Percentiles rank a stretch among this genome's conserved stretches.
phyloP scores from a whole-genome alignment of 2,113 vertebrate species.

The Salminus brasiliensis region DNA sequence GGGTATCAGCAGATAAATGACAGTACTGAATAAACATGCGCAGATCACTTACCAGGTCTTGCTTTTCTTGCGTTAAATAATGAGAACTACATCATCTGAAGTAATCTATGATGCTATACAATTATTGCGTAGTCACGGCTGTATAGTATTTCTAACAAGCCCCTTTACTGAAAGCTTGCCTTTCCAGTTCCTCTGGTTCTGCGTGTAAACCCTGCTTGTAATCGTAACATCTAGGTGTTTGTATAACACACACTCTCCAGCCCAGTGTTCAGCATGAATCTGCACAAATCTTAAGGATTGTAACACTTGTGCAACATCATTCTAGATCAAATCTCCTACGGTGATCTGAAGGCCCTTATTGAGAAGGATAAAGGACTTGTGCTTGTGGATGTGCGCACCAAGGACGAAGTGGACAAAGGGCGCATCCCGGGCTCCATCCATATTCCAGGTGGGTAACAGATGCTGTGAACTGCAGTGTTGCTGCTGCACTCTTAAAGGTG shows the following conservation, averaged over 20 bases:
- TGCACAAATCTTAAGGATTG: neutral
- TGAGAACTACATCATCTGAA: neutral
- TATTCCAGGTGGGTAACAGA: constrained; percentile 70
- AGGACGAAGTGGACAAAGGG: constrained; percentile 74
- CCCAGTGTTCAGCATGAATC: neutral
- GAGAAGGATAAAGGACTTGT: constrained; percentile 61
- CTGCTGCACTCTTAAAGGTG: too few relatives aligned
- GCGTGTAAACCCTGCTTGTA: neutral
- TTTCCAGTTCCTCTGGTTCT: constrained; percentile 2
- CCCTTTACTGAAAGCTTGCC: neutral
- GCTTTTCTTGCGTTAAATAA: neutral
- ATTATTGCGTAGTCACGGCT: neutral
- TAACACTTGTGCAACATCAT: neutral
- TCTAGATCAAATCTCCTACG: constrained; percentile 66
- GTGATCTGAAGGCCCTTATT: constrained; percentile 70
- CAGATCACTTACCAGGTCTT: too few relatives aligned
- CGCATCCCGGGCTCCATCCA: constrained; percentile 71
- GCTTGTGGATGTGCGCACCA: constrained; percentile 74
- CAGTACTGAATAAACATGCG: too few relatives aligned
- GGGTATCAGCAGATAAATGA: too few relatives aligned
- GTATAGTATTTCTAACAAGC: too few relatives aligned
- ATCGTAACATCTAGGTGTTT: neutral
- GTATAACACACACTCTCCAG: neutral
- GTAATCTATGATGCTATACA: neutral
- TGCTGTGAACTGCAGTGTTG: neutral